These are phyloP conservation scores for Notechis scutatus DNA, from an alignment of 2,113 vertebrate species.

Conservation along the genomic window DNA sequence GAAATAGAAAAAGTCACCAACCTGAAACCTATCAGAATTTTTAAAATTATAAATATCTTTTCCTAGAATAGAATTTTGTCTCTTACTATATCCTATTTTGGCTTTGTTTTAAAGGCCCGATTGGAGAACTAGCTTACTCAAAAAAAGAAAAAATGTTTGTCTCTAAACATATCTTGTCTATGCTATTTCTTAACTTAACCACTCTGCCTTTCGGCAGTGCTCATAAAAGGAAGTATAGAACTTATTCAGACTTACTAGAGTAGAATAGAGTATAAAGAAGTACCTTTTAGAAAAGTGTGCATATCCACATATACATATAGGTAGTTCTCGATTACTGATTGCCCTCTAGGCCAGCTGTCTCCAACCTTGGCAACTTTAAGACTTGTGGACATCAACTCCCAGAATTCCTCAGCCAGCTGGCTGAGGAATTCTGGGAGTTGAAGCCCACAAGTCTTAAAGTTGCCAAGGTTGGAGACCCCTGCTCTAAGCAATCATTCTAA, in stretches of 20 bases:
- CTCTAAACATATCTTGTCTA: neutral
- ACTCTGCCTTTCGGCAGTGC: neutral
- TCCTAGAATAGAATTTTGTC: neutral
- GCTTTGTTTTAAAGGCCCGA: neutral
- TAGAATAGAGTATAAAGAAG: neutral
- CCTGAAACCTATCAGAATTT: neutral
- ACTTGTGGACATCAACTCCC: too few relatives aligned
- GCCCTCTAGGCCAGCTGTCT: neutral
- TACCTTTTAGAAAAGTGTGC: neutral
- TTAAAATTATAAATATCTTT: neutral
- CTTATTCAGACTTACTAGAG: neutral
- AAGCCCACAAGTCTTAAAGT: too few relatives aligned
- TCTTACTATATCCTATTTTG: neutral
- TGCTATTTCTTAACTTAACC: neutral
- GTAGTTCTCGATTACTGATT: neutral
- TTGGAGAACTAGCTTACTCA: neutral
- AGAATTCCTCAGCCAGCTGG: too few relatives aligned
- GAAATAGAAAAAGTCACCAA: neutral
- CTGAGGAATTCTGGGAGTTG: too few relatives aligned
- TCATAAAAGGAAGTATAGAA: neutral
- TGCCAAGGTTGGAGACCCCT: too few relatives aligned
- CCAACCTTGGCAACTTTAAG: too few relatives aligned
- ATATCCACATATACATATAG: neutral
- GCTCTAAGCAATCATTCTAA: neutral
- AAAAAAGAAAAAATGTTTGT: neutral